Percentiles rank a stretch among this genome's conserved stretches.
These are phyloP conservation scores for Tetramorium alpestre DNA, from an alignment of 1,140 invertebrate species.

Conservation along the genomic window DNA sequence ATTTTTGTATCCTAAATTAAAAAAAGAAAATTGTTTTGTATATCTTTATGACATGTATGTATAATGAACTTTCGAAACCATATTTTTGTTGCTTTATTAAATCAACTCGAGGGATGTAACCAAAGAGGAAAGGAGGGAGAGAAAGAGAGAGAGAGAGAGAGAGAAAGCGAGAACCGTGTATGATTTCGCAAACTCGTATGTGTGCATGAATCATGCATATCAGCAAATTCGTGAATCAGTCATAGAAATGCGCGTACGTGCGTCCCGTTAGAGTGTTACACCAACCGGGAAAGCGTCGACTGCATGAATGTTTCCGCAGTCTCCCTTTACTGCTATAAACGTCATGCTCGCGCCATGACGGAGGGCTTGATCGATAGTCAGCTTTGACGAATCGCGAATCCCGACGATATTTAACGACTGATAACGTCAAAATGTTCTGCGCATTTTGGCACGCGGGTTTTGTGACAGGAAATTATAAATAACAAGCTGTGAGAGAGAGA, in stretches of 20 bases:
- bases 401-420: neutral
- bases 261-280: slow-evolving; percentile 13
- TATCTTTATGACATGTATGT: too few relatives aligned
- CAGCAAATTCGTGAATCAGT: slow-evolving; percentile 37
- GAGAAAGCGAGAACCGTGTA: neutral
- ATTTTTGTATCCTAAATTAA: too few relatives aligned
- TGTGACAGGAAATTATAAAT: neutral
- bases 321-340: slow-evolving; percentile 4
- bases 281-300: neutral
- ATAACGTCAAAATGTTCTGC: neutral
- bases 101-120: neutral
- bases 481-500: neutral
- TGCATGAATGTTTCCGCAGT: slow-evolving; percentile 48
- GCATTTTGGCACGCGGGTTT: neutral
- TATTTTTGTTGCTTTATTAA: neutral
- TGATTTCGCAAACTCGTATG: slow-evolving; percentile 4
- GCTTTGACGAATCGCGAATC: neutral
- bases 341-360: neutral
- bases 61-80: too few relatives aligned
- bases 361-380: slow-evolving; percentile 13
- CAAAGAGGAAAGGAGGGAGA: neutral
- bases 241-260: slow-evolving; percentile 28
- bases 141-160: neutral
- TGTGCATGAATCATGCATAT: slow-evolving; percentile 51
- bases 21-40: too few relatives aligned